A percentile compares a stretch with the other conserved stretches of the same genome.
phyloP scores from a whole-genome alignment of 2,113 vertebrate species.

The Cricetomys ansorgei region DNA sequence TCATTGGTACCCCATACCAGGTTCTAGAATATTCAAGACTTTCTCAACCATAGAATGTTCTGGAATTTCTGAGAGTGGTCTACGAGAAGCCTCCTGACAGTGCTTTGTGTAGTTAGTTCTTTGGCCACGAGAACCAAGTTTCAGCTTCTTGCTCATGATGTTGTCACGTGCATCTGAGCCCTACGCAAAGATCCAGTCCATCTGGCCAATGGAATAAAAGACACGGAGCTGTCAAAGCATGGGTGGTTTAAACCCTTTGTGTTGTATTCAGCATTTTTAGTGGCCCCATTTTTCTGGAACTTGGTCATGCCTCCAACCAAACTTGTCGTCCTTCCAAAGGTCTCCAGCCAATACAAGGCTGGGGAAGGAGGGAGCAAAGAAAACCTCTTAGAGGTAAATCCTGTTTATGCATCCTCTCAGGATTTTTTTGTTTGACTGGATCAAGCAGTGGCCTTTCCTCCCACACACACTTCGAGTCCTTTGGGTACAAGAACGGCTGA shows the following conservation, averaged over 20 bases:
- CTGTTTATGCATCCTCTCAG: background rate
- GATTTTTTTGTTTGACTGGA: background rate
- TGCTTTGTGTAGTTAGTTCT: background rate
- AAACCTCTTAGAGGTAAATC: background rate
- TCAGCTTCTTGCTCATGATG: background rate
- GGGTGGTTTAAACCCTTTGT: background rate
- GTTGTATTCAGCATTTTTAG: background rate
- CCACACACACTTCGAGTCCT: background rate
- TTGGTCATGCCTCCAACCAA: background rate
- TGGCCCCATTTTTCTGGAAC: background rate
- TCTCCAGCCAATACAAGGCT: background rate
- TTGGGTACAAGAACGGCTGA: background rate
- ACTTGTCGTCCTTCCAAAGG: background rate
- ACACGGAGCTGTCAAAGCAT: background rate
- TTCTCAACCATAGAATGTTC: background rate
- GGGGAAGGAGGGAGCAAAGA: background rate
- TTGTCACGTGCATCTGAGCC: background rate
- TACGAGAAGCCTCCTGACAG: background rate
- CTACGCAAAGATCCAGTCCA: background rate
- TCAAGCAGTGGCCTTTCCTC: background rate
- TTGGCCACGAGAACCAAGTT: background rate
- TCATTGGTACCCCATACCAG: background rate
- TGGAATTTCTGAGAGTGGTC: background rate
- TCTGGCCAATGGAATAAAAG: background rate
- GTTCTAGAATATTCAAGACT: background rate